phyloP scores from a whole-genome alignment of 2,888 invertebrate genomes.

The Drosophila stalkeri region DNA sequence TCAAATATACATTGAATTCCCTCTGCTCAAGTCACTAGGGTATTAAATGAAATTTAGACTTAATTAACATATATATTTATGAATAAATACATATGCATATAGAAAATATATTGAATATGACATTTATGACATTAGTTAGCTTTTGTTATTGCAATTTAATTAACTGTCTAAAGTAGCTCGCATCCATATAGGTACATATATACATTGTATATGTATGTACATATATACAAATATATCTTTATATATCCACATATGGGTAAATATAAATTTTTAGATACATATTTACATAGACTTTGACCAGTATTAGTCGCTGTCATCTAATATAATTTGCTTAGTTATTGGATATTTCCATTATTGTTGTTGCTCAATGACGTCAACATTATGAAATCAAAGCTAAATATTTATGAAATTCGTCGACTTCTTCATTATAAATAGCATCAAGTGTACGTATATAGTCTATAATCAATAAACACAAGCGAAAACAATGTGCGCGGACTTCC shows the following conservation, averaged over 20 bases:
- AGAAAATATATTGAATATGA: neutral
- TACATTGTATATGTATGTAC: neutral
- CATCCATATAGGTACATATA: conserved; percentile 1
- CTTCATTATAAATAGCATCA: neutral
- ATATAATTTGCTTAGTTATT: conserved; percentile 10
- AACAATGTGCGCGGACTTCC: neutral
- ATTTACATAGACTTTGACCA: neutral
- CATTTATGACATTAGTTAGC: conserved; percentile 2
- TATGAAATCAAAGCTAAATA: neutral
- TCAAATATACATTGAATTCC: too few species aligned
- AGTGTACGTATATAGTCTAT: neutral
- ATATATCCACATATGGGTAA: neutral
- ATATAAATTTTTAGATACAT: neutral
- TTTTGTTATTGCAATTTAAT: conserved; percentile 23
- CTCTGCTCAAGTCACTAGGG: too few species aligned
- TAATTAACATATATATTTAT: too few species aligned
- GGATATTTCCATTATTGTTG: conserved; percentile 19
- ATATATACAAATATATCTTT: neutral
- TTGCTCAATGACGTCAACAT: neutral
- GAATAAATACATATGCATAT: too few species aligned
- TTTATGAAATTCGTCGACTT: neutral
- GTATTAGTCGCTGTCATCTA: conserved; percentile 26
- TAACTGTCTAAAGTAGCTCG: conserved; percentile 3
- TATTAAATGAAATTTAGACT: too few species aligned
- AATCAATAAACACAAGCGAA: neutral